These are phyloP conservation scores for Tinea pellionella DNA, from an alignment of 2,888 invertebrate genomes.

Conservation along the genomic window DNA sequence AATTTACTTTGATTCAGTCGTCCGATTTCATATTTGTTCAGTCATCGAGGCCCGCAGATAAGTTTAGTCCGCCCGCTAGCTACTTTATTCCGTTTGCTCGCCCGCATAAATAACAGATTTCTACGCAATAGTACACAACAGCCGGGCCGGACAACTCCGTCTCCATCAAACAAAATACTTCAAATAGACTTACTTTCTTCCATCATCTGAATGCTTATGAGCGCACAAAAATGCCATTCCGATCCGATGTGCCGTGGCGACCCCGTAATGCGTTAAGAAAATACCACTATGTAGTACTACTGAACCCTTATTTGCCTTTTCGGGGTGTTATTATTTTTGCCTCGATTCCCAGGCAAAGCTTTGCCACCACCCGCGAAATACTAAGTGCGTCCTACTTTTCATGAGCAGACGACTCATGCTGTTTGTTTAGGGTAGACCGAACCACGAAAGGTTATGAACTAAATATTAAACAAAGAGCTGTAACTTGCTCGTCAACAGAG, in stretches of 20 bases:
- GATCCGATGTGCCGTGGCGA: constrained; percentile 37
- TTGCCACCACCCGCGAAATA: constrained; percentile 62
- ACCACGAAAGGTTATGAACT: constrained; percentile 51
- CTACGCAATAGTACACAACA: not conserved
- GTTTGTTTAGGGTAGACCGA: constrained; percentile 59
- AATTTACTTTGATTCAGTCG: constrained; percentile 35
- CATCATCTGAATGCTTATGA: constrained; percentile 6
- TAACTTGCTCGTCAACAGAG: constrained; percentile 33
- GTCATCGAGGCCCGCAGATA: constrained; percentile 52
- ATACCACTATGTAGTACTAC: constrained; percentile 52
- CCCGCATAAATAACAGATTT: constrained; percentile 44
- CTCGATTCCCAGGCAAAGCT: constrained; percentile 59
- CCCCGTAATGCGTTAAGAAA: constrained; percentile 58
- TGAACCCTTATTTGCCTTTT: constrained; percentile 63
- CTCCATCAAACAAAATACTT: constrained; percentile 13
- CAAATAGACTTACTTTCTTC: constrained; percentile 5
- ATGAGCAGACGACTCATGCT: constrained; percentile 48
- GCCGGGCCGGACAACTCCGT: not conserved
- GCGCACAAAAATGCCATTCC: constrained; percentile 6
- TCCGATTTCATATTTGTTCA: constrained; percentile 46
- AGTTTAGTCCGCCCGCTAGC: constrained; percentile 28
- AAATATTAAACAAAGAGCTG: constrained; percentile 48
- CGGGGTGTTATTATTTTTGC: constrained; percentile 57
- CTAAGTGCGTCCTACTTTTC: constrained; percentile 66
- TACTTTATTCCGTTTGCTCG: constrained; percentile 52